Evolutionary conservation across 1,140 invertebrate species (phyloP).

Genomic region (Manduca sexta): DNA sequence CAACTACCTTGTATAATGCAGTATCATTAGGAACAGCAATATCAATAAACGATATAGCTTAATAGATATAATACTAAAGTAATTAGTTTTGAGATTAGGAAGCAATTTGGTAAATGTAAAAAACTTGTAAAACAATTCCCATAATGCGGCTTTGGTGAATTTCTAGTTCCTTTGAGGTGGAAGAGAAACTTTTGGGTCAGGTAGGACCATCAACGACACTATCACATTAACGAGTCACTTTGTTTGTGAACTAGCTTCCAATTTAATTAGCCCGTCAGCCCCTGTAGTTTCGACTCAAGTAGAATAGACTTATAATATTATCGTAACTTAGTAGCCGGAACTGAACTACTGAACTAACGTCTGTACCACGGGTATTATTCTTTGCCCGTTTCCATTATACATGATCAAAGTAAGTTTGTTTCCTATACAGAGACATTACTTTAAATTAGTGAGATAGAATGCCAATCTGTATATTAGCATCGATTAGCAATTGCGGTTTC

Average conservation of each 20-base stretch:
- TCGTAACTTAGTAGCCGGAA: no score
- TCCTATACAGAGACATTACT: no score
- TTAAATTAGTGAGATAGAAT: no score
- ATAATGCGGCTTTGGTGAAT: constrained; percentile 18
- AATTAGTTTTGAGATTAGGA: constrained; percentile 14
- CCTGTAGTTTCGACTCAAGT: constrained; percentile 3
- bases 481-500: no score
- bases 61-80: no score
- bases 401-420: no score
- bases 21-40: no score
- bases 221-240: constrained; percentile 41
- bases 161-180: constrained; percentile 18
- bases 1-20: no score
- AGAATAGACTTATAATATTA: no score
- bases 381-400: no score
- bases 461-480: no score
- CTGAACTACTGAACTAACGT: not conserved
- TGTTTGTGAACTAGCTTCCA: constrained; percentile 32
- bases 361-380: no score
- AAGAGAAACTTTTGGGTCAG: constrained; percentile 32
- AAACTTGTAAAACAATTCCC: constrained; percentile 25
- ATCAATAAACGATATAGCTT: not conserved
- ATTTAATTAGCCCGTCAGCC: constrained; percentile 33
- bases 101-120: constrained; percentile 23
- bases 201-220: constrained; percentile 29